A percentile compares a stretch with the other conserved stretches of the same genome.
Conservation (phyloP, 2,888 invertebrate genomes). For the Sinelater perroti region DNA sequence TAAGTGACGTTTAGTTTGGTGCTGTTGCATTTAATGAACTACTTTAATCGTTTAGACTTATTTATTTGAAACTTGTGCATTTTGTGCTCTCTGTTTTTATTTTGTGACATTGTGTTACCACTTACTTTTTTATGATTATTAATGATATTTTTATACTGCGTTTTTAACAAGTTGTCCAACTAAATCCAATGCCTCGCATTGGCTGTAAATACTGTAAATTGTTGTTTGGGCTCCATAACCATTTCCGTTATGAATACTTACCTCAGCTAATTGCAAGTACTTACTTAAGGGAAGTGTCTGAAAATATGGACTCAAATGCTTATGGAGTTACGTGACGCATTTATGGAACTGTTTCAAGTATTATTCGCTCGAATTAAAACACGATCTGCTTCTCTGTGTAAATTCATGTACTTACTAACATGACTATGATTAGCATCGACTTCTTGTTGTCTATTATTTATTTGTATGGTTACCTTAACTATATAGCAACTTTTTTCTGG, state of each 20-base stretch:
- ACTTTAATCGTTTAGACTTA: conserved; percentile 28
- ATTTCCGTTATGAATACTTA: not conserved
- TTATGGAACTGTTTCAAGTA: conserved; percentile 6
- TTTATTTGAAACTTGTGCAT: conserved; percentile 33
- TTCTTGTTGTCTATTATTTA: conserved; percentile 12
- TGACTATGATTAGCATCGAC: conserved; percentile 2
- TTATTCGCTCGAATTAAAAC: conserved; percentile 12
- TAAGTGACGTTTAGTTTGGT: conserved; percentile 32
- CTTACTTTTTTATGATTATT: conserved; percentile 28
- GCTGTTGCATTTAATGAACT: conserved; percentile 28
- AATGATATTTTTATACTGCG: conserved; percentile 34
- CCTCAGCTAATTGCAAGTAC: conserved; percentile 3
- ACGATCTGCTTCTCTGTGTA: conserved; percentile 10
- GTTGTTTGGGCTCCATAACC: conserved; percentile 1
- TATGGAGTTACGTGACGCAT: not conserved
- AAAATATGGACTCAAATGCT: conserved; percentile 1
- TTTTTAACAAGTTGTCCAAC: conserved; percentile 25
- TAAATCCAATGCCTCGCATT: conserved; percentile 21
- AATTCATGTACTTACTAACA: conserved; percentile 6
- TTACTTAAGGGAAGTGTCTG: conserved; percentile 1
- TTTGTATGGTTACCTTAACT: conserved; percentile 20
- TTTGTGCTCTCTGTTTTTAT: conserved; percentile 13
- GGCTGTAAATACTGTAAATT: conserved; percentile 26
- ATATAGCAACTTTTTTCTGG: too few relatives aligned
- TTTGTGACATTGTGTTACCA: conserved; percentile 33